These are phyloP conservation scores for Antigone vipio DNA, from an alignment of 2,113 vertebrate species.

Conservation along the genomic window DNA sequence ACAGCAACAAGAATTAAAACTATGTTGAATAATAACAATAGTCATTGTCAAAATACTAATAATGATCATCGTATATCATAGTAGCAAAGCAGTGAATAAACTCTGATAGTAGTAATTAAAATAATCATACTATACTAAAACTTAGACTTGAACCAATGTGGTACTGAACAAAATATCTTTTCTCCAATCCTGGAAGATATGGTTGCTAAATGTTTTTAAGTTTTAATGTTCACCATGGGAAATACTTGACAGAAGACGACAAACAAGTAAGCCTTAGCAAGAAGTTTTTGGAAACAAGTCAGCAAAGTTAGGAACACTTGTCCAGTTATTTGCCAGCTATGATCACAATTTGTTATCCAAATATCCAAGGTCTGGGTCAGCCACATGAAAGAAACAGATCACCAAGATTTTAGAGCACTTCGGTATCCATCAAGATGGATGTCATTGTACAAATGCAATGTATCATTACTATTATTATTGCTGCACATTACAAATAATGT, in stretches of 20 bases:
- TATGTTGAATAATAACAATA: not conserved
- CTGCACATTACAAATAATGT: not conserved
- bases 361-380: not conserved
- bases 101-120: not conserved
- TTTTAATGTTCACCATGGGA: not conserved
- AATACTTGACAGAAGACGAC: not conserved
- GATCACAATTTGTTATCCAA: not conserved
- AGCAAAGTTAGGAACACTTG: not conserved
- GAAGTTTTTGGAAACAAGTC: not conserved
- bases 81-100: not conserved
- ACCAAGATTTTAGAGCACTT: not conserved
- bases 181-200: not conserved
- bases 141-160: not conserved
- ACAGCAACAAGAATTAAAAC: not conserved
- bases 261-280: not conserved
- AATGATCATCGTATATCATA: not conserved
- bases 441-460: not conserved
- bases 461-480: slow-evolving; percentile 31
- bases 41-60: slow-evolving; percentile 14
- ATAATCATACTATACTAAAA: not conserved
- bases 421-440: not conserved
- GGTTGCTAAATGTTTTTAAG: not conserved
- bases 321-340: not conserved
- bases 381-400: not conserved
- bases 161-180: not conserved